Evolutionary conservation across 1,140 invertebrate genomes (phyloP).

Genomic region (Leptinotarsa undecemlineata): DNA sequence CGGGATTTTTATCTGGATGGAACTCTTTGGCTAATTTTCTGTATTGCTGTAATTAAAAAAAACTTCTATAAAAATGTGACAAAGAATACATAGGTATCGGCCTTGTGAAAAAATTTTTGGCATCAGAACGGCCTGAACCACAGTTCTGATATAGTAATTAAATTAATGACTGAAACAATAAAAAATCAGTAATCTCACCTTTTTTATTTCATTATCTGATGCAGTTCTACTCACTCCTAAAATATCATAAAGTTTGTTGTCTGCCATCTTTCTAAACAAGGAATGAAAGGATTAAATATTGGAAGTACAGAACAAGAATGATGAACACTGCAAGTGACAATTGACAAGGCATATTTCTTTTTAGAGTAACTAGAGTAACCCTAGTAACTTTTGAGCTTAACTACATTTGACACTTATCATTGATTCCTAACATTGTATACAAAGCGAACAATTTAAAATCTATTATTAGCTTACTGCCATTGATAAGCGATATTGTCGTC

Average conservation of each 20-base stretch:
- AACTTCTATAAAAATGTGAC: constrained; percentile 23
- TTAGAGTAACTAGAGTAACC: too few relatives aligned
- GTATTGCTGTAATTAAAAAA: constrained; percentile 66
- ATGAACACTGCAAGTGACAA: too few relatives aligned
- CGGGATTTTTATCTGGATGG: constrained; percentile 86
- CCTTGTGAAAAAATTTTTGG: background rate
- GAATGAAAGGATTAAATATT: constrained; percentile 32
- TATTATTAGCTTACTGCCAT: too few relatives aligned
- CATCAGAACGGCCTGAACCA: background rate
- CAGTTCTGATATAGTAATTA: too few relatives aligned
- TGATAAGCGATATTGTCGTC: too few relatives aligned
- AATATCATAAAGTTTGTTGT: constrained; percentile 82
- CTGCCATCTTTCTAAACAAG: constrained; percentile 62
- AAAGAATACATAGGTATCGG: constrained; percentile 23
- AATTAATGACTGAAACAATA: too few relatives aligned
- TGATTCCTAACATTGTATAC: too few relatives aligned
- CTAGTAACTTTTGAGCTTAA: too few relatives aligned
- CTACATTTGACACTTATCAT: too few relatives aligned
- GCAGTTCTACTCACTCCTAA: constrained; percentile 77
- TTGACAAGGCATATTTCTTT: too few relatives aligned
- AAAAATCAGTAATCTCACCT: constrained; percentile 63
- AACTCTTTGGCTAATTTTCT: constrained; percentile 84
- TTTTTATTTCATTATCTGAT: constrained; percentile 82
- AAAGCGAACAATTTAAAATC: too few relatives aligned
- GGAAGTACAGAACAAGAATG: too few relatives aligned